Conservation (phyloP, 2,113 vertebrate species). For the Alligator sinensis region DNA sequence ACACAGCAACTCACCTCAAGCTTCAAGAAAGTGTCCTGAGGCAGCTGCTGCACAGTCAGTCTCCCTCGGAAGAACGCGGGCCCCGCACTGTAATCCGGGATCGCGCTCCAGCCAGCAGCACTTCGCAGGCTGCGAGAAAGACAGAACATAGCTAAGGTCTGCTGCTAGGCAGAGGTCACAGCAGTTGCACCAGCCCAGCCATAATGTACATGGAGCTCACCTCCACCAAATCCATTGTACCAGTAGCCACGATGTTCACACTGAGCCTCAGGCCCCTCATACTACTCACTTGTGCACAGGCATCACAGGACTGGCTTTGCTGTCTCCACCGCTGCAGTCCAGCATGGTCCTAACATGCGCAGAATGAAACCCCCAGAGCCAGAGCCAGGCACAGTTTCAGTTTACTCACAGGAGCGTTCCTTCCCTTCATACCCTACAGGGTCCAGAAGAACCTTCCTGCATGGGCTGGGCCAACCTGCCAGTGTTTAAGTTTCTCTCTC, state of each 20-base stretch:
- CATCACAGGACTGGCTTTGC: neutral
- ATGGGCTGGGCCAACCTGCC: neutral
- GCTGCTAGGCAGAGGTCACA: neutral
- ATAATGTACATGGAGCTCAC: neutral
- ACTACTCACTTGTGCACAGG: neutral
- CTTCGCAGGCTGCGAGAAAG: conserved; percentile 76
- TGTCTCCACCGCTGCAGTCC: neutral
- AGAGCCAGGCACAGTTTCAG: neutral
- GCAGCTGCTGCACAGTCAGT: conserved; percentile 83
- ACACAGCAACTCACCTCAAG: conserved; percentile 81
- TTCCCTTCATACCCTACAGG: neutral
- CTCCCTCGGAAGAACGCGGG: conserved; percentile 90
- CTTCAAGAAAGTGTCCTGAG: conserved; percentile 91
- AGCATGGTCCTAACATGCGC: neutral
- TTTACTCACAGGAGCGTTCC: neutral
- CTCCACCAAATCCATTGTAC: neutral
- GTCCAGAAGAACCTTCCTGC: neutral
- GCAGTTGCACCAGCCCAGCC: too few relatives aligned
- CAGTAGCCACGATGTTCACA: neutral
- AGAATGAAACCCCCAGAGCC: neutral
- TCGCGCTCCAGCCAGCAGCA: conserved; percentile 76
- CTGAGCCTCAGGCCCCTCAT: neutral
- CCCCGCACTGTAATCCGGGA: conserved; percentile 79
- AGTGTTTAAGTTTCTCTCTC: neutral
- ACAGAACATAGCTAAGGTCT: neutral